phyloP scores from a whole-genome alignment of 2,888 invertebrate genomes.

The Cantharis flavilabris region DNA sequence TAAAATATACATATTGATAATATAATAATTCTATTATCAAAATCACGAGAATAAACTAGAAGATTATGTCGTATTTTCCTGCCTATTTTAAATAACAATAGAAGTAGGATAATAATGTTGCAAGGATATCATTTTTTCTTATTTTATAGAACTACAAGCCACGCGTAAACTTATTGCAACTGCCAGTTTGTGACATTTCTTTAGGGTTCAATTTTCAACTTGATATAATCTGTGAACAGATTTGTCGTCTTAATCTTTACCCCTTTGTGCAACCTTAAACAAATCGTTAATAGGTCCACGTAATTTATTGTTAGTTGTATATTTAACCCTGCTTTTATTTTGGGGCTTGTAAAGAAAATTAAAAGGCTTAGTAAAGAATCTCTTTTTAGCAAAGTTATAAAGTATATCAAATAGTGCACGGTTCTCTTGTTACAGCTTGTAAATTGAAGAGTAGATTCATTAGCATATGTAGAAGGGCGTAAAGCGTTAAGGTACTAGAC shows the following conservation, averaged over 20 bases:
- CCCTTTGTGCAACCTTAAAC: not conserved
- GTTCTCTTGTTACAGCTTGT: slow-evolving; percentile 5
- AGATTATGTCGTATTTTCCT: not conserved
- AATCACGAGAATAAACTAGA: no score
- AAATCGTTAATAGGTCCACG: not conserved
- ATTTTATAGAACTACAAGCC: not conserved
- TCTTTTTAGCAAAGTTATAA: not conserved
- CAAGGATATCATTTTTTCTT: not conserved
- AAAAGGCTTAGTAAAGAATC: not conserved
- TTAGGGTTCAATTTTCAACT: slow-evolving; percentile 9
- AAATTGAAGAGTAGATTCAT: slow-evolving; percentile 14
- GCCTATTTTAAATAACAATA: not conserved
- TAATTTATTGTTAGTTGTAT: not conserved
- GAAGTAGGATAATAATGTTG: not conserved
- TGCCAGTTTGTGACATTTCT: slow-evolving; percentile 12
- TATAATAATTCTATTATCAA: no score
- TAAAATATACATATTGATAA: no score
- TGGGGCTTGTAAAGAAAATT: not conserved
- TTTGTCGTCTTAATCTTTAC: slow-evolving; percentile 6
- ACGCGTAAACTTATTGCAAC: not conserved
- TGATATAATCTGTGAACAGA: slow-evolving; percentile 6
- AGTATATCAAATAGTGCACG: slow-evolving; percentile 3
- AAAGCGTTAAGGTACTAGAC: slow-evolving; percentile 13
- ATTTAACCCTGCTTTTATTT: not conserved
- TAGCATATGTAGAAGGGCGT: slow-evolving; percentile 22